Evolutionary conservation across 1,140 invertebrate species (phyloP).

Genomic region (Aphidius ervi): DNA sequence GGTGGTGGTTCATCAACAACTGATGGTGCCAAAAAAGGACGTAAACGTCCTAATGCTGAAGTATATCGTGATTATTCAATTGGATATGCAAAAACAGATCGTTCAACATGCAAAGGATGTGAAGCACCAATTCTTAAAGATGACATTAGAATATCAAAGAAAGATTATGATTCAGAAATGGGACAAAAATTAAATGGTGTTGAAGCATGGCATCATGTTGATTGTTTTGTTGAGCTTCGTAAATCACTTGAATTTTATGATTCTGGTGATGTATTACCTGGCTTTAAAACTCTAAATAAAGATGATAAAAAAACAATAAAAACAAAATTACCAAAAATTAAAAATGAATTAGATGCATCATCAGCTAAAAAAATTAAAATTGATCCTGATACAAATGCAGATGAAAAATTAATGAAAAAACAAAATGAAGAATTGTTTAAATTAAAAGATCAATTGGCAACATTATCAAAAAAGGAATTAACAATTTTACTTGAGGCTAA

Average conservation of each 20-base stretch:
- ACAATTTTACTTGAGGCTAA: slow-evolving; percentile 68
- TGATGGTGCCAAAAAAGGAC: slow-evolving; percentile 38
- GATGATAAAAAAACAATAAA: slow-evolving; percentile 73
- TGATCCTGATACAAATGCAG: slow-evolving; percentile 56
- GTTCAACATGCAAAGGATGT: slow-evolving; percentile 79
- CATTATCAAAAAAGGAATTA: slow-evolving; percentile 57
- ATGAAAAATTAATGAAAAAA: slow-evolving; percentile 61
- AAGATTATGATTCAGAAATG: slow-evolving; percentile 78
- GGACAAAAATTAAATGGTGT: slow-evolving; percentile 76
- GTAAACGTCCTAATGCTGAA: slow-evolving; percentile 42
- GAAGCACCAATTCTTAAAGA: slow-evolving; percentile 83
- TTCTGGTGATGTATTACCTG: slow-evolving; percentile 66
- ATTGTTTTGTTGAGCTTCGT: slow-evolving; percentile 83
- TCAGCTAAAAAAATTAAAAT: slow-evolving; percentile 65
- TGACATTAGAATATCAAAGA: slow-evolving; percentile 79
- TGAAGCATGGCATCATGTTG: slow-evolving; percentile 85
- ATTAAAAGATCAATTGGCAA: slow-evolving; percentile 55
- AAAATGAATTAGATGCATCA: slow-evolving; percentile 53
- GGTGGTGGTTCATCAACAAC: slow-evolving; percentile 13
- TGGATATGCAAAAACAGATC: slow-evolving; percentile 86
- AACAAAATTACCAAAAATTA: slow-evolving; percentile 65
- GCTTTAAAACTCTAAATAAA: slow-evolving; percentile 66
- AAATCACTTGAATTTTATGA: slow-evolving; percentile 73
- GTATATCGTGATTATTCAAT: slow-evolving; percentile 68
- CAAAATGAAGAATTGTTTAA: slow-evolving; percentile 80